Evolutionary conservation across 2,113 vertebrate species (phyloP), one percentile per base, ranked within the genome.

Genomic region (Apteryx owenii): DNA sequence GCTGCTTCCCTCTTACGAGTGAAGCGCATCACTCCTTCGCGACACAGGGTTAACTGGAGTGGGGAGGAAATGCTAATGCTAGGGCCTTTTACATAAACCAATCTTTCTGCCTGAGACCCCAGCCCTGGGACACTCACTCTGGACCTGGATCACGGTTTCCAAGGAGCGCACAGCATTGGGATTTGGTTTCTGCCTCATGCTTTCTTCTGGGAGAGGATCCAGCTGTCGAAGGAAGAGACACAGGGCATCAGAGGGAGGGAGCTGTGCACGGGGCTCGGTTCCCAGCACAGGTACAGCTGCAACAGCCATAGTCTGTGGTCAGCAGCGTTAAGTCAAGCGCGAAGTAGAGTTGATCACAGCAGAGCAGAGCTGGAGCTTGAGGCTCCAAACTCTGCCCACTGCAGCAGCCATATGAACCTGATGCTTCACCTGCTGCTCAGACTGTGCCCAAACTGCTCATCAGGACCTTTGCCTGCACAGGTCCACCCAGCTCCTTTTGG

Each of bases 151-250:
- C 95, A 99, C 99, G 2, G 98, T 97, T 86, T 99, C 98, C 95
- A 99, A 98, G 2, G 99, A 99, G 77, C 95, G 96, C 66, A 99
- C 98, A 0, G 99, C 99, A 1, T 99, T 99, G 77, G 97, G 88
- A 97, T 99, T 99, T 15, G 99, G 99, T 36, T 98, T 99, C 98
- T 98, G 98, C 94, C 98, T 98, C 97, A 99, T 81, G 72, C 98
- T 98, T 7, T 98, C 98, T 83, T 99, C 98, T 8, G 99, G 98
- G 61, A 99, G 97, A 36, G 99, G 98, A 60, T 99, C 98, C 98
- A 98, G 98, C 99, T 99, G 72, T 36, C 62, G 8, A 40, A 56
- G 14, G 51, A 5, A 51, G 19, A 44, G 42, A 29, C 2, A 12
- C 13, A 4, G 10, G 42, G 79, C 31, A 60, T 72, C 53, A 65